phyloP scores from a whole-genome alignment of 2,888 invertebrate species.

The Drosophila seclusa region DNA sequence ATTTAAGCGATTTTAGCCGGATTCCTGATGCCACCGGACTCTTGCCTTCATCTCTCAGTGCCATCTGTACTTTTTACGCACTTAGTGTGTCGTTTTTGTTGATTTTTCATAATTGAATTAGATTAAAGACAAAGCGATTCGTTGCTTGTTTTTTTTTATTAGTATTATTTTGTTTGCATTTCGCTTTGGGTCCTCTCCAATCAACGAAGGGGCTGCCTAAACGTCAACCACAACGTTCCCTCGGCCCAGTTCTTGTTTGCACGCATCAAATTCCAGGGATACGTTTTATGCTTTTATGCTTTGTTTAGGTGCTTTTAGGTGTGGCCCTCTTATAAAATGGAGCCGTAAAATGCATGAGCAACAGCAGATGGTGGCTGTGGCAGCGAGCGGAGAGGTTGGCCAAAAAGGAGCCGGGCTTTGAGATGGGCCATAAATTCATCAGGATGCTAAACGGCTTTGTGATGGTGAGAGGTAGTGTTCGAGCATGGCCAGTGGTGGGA shows the following conservation, averaged over 20 bases:
- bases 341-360: constrained; percentile 14
- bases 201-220: constrained; percentile 19
- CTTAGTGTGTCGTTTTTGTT: constrained; percentile 32
- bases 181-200: constrained; percentile 38
- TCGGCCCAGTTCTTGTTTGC: constrained; percentile 29
- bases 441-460: constrained; percentile 69
- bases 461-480: constrained; percentile 16
- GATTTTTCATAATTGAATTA: constrained; percentile 73
- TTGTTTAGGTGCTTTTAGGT: constrained; percentile 21
- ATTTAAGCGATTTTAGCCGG: neutral
- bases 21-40: neutral
- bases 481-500: neutral
- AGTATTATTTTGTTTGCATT: constrained; percentile 45
- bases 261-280: constrained; percentile 58
- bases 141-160: neutral
- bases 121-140: constrained; percentile 62
- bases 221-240: neutral
- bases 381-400: neutral
- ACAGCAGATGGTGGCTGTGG: neutral
- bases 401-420: constrained; percentile 26
- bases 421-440: constrained; percentile 69
- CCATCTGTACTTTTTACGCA: neutral
- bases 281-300: constrained; percentile 20
- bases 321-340: constrained; percentile 14
- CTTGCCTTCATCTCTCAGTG: constrained; percentile 7